These are phyloP conservation scores for Agriopis aurantiaria DNA, from an alignment of 2,888 invertebrate genomes.

Conservation along the genomic window DNA sequence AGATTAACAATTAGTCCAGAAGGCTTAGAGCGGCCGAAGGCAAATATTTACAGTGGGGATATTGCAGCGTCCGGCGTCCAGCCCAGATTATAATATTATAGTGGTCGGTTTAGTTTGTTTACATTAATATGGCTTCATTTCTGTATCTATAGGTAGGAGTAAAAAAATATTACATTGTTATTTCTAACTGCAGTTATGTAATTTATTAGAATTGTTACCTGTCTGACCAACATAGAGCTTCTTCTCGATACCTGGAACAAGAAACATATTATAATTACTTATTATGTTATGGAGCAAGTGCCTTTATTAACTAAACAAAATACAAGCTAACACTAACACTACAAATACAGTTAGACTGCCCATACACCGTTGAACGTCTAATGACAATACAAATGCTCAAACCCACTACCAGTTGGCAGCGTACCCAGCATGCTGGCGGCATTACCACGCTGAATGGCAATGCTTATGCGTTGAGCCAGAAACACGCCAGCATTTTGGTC, in stretches of 20 bases:
- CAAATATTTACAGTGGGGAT: constrained; percentile 65
- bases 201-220: constrained; percentile 81
- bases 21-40: constrained; percentile 44
- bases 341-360: too few species aligned
- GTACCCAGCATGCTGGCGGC: too few species aligned
- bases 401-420: too few species aligned
- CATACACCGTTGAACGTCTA: too few species aligned
- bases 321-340: too few species aligned
- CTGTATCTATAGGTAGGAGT: not conserved
- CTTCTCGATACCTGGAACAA: constrained; percentile 93
- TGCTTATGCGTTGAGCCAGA: too few species aligned
- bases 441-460: too few species aligned
- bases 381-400: too few species aligned
- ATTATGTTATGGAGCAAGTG: too few species aligned
- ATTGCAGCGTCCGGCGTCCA: constrained; percentile 45
- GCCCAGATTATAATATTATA: constrained; percentile 70
- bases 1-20: constrained; percentile 43
- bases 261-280: constrained; percentile 45
- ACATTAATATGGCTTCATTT: constrained; percentile 40
- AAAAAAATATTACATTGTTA: too few species aligned
- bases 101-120: constrained; percentile 62
- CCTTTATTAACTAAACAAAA: too few species aligned
- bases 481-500: too few species aligned
- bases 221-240: constrained; percentile 95
- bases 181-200: not conserved